Evolutionary conservation across 2,113 vertebrate genomes (phyloP).

Genomic region (Hydrolagus affinis): DNA sequence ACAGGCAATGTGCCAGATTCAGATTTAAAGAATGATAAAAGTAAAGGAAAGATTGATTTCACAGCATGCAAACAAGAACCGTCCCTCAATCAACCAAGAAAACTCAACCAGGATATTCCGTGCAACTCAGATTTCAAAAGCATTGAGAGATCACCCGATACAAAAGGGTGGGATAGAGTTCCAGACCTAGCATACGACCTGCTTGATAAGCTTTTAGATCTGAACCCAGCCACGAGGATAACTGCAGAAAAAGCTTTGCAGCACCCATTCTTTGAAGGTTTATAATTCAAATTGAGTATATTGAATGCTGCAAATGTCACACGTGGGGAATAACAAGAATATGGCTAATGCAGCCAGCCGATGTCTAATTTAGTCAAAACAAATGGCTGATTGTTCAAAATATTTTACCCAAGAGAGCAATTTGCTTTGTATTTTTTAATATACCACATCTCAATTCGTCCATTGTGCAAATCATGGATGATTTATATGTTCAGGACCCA

Average conservation of each 20-base stretch:
- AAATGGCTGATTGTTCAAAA: not conserved
- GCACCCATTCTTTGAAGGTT: conserved; percentile 74
- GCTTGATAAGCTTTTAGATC: conserved; percentile 83
- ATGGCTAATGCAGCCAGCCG: conserved; percentile 33
- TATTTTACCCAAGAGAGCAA: not conserved
- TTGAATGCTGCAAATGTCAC: not conserved
- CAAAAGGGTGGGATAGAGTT: conserved; percentile 71
- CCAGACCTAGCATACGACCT: conserved; percentile 81
- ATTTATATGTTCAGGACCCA: not conserved
- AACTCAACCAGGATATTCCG: not conserved
- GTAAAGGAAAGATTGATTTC: conserved; percentile 2
- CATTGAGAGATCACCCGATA: conserved; percentile 36
- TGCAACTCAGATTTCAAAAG: conserved; percentile 32
- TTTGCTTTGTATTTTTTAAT: not conserved
- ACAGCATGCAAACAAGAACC: not conserved
- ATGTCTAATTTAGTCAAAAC: conserved; percentile 35
- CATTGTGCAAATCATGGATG: not conserved
- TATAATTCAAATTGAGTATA: conserved; percentile 34
- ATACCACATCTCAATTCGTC: not conserved
- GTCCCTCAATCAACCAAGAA: conserved; percentile 27
- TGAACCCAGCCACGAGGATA: conserved; percentile 84
- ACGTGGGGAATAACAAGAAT: not conserved
- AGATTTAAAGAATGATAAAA: conserved; percentile 35
- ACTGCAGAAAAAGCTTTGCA: conserved; percentile 71
- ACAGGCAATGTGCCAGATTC: conserved; percentile 18